Percentiles rank a stretch among this genome's conserved stretches.
phyloP scores from a whole-genome alignment of 2,888 invertebrate genomes.

The Eristalinus aeneus region DNA sequence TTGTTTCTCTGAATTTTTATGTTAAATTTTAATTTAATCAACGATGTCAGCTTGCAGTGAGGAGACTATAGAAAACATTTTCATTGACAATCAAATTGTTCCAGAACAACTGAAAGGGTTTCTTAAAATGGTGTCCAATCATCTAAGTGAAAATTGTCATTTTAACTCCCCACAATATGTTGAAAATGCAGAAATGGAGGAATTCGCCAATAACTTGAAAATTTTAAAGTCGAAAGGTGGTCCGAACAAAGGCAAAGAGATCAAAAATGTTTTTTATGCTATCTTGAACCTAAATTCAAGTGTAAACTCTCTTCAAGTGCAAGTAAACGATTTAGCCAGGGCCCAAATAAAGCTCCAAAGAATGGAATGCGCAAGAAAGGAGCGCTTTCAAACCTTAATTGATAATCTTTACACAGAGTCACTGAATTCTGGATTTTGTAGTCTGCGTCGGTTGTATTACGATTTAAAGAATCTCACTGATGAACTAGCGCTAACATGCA shows the following conservation, averaged over 20 bases:
- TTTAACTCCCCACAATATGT: background rate
- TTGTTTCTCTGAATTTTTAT: background rate
- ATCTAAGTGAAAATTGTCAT: background rate
- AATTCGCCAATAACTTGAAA: background rate
- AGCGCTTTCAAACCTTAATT: background rate
- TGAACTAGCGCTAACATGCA: background rate
- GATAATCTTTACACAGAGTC: constrained; percentile 13
- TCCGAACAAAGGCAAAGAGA: constrained; percentile 22
- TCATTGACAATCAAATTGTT: background rate
- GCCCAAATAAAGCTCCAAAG: background rate
- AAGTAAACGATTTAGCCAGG: background rate
- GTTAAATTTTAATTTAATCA: background rate
- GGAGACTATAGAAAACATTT: background rate
- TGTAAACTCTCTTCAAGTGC: background rate
- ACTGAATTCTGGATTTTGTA: constrained; percentile 25
- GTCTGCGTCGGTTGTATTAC: constrained; percentile 22
- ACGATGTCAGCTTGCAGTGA: background rate
- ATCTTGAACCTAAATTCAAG: background rate
- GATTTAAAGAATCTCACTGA: constrained; percentile 29
- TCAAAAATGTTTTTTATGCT: constrained; percentile 12
- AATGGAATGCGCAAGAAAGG: background rate
- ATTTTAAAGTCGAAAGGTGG: constrained; percentile 25
- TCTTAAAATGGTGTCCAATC: background rate
- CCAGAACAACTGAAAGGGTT: background rate
- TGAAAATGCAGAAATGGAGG: background rate